Evolutionary conservation across 2,888 invertebrate genomes (phyloP).

Genomic region (Athalia cordata): DNA sequence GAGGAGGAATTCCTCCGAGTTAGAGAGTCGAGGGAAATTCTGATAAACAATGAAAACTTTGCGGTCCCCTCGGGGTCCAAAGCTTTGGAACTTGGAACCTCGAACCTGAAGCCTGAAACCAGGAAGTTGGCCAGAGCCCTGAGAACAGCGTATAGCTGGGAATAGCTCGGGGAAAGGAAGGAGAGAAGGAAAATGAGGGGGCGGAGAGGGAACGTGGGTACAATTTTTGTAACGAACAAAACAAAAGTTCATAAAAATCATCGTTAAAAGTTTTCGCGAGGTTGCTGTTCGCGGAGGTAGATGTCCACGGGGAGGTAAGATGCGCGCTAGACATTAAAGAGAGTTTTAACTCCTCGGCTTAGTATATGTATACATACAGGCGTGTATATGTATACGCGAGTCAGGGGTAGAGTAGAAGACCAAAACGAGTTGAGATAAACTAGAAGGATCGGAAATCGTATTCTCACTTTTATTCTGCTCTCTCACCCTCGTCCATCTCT

Average conservation of each 20-base stretch:
- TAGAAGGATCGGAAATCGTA: slow-evolving; percentile 26
- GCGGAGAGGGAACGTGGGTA: slow-evolving; percentile 17
- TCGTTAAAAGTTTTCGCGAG: slow-evolving; percentile 47
- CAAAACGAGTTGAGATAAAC: slow-evolving; percentile 7
- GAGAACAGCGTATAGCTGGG: neutral
- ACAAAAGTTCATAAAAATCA: slow-evolving; percentile 49
- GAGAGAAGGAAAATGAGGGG: neutral
- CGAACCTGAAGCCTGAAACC: slow-evolving; percentile 5
- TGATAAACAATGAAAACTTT: slow-evolving; percentile 49
- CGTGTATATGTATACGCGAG: neutral
- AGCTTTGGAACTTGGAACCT: slow-evolving; percentile 47
- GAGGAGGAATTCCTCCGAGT: slow-evolving; percentile 40
- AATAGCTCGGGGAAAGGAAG: slow-evolving; percentile 10
- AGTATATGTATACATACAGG: neutral
- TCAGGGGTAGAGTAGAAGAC: neutral
- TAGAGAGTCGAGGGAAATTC: slow-evolving; percentile 42
- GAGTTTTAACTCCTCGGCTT: slow-evolving; percentile 9
- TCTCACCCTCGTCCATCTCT: slow-evolving; percentile 4
- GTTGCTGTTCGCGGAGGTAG: slow-evolving; percentile 18
- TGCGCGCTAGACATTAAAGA: slow-evolving; percentile 38
- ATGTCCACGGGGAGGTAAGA: slow-evolving; percentile 47
- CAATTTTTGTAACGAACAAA: slow-evolving; percentile 48
- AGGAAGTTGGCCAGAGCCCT: slow-evolving; percentile 35
- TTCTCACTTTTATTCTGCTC: slow-evolving; percentile 25
- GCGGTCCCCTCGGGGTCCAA: slow-evolving; percentile 47